Evolutionary conservation across 2,888 invertebrate genomes (phyloP).

Genomic region (Drosophila vallismaia): DNA sequence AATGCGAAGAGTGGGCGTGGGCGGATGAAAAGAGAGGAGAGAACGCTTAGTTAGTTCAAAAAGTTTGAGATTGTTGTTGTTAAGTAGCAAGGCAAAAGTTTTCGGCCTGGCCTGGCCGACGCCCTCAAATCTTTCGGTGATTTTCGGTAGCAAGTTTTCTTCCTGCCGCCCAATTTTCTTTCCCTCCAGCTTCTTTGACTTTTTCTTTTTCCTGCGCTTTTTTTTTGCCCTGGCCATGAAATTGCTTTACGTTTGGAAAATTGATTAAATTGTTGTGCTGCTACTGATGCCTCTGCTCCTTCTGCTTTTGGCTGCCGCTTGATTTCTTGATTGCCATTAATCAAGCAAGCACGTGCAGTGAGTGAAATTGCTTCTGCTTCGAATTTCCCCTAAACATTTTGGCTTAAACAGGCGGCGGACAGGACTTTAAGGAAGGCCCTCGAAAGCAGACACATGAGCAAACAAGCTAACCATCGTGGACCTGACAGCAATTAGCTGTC

Average conservation of each 20-base stretch:
- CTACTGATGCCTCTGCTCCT: constrained; percentile 35
- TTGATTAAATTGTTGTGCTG: constrained; percentile 76
- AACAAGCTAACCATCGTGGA: constrained; percentile 55
- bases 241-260: constrained; percentile 75
- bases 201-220: not conserved
- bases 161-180: constrained; percentile 59
- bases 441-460: constrained; percentile 67
- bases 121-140: constrained; percentile 58
- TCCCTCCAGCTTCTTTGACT: constrained; percentile 8
- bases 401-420: constrained; percentile 7
- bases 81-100: constrained; percentile 64
- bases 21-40: constrained; percentile 20
- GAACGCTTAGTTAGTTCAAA: constrained; percentile 62
- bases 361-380: constrained; percentile 43
- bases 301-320: constrained; percentile 53
- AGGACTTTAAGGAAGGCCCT: constrained; percentile 38
- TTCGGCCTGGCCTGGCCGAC: constrained; percentile 40
- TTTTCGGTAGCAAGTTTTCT: constrained; percentile 58
- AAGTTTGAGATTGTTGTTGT: constrained; percentile 52
- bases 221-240: constrained; percentile 50
- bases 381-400: constrained; percentile 3
- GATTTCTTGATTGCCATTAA: constrained; percentile 75
- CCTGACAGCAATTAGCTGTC: constrained; percentile 75
- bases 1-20: constrained; percentile 6
- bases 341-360: constrained; percentile 65